Conservation (phyloP, 2,797 vertebrate genomes). For the Coranthus polyacanthus region DNA sequence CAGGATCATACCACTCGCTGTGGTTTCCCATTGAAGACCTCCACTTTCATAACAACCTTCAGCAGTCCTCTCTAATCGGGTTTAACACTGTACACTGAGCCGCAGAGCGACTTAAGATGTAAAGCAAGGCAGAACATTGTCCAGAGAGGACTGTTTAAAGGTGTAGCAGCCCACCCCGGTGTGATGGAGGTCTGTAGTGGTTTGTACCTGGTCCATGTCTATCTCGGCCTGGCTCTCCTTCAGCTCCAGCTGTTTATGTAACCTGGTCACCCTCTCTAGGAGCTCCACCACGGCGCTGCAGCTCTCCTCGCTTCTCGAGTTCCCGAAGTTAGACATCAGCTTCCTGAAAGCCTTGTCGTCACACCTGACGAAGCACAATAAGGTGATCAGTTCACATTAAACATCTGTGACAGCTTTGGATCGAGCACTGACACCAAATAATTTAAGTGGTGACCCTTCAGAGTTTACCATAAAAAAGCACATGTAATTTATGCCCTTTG, state of each 20-base stretch:
- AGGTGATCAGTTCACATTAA: too few species aligned
- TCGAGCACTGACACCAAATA: too few species aligned
- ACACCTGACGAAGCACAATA: conserved; percentile 77
- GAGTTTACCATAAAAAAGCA: too few species aligned
- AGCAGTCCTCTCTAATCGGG: conserved; percentile 66
- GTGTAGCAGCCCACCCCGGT: conserved; percentile 23
- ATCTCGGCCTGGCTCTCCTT: conserved; percentile 80
- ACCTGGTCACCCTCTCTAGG: conserved; percentile 76
- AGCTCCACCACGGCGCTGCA: conserved; percentile 79
- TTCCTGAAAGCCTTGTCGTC: conserved; percentile 85
- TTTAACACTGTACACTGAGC: conserved; percentile 53
- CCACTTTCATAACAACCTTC: conserved; percentile 68
- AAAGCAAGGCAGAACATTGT: conserved; percentile 40
- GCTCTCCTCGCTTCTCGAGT: conserved; percentile 70
- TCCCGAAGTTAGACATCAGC: conserved; percentile 82
- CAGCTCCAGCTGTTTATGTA: conserved; percentile 86
- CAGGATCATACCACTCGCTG: conserved; percentile 56
- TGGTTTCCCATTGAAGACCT: conserved; percentile 76
- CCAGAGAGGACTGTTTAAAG: conserved; percentile 7
- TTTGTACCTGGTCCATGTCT: conserved; percentile 80
- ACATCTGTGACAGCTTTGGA: too few species aligned
- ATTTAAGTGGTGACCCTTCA: too few species aligned
- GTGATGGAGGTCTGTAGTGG: conserved; percentile 18
- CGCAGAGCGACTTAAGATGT: conserved; percentile 37
- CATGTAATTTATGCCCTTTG: too few species aligned